These are phyloP conservation scores for Acrocephalus kingi DNA, from an alignment of 2,113 vertebrate species.

Conservation along the genomic window DNA sequence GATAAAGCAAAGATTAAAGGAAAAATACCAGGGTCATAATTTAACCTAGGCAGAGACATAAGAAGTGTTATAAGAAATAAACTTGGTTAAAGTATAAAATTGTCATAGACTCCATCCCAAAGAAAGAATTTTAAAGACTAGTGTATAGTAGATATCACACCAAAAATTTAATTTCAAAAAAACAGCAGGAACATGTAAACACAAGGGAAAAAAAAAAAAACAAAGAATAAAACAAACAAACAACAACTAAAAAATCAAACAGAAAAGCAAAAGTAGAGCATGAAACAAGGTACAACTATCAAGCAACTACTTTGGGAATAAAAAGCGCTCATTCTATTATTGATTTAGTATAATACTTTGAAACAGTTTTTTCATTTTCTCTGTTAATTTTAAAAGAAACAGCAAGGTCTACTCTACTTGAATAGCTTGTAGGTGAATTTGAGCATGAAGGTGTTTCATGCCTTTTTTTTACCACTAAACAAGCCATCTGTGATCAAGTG, in stretches of 20 bases:
- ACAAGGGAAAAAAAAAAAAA: background rate
- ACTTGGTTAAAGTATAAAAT: background rate
- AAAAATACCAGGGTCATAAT: background rate
- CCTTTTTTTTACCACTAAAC: background rate
- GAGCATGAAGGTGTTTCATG: background rate
- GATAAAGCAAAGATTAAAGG: background rate
- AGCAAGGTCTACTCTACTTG: background rate
- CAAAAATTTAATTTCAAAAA: background rate
- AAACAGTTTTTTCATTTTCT: background rate
- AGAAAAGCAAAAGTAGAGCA: rapidly evolving
- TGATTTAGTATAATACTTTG: background rate
- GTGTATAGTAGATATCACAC: background rate
- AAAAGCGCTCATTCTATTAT: background rate
- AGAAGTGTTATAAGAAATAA: background rate
- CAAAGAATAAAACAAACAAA: background rate
- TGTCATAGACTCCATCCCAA: background rate
- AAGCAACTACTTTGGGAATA: background rate
- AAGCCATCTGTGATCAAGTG: background rate
- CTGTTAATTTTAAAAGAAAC: background rate
- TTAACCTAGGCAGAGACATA: background rate
- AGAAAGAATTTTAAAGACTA: background rate
- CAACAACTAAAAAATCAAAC: too few species aligned
- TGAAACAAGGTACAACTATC: background rate
- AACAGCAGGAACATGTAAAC: background rate
- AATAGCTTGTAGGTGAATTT: background rate